Percentiles rank a stretch among this genome's conserved stretches.
phyloP scores from a whole-genome alignment of 2,113 vertebrate genomes.

The Chaenogobius annularis region DNA sequence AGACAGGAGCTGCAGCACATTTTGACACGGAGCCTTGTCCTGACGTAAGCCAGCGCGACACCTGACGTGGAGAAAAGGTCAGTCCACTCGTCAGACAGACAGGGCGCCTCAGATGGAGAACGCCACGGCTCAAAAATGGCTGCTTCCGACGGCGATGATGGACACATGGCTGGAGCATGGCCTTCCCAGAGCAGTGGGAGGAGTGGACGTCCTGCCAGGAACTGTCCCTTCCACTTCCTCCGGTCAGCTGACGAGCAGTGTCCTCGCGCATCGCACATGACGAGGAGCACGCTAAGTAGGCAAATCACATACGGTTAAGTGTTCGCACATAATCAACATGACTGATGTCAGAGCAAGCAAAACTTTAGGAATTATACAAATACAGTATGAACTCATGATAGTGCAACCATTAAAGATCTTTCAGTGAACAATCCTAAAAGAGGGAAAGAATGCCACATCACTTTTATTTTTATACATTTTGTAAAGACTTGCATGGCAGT shows the following conservation, averaged over 20 bases:
- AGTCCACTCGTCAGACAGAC: constrained; percentile 68
- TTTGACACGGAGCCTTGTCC: constrained; percentile 66
- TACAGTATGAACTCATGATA: background rate
- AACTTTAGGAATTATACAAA: constrained; percentile 16
- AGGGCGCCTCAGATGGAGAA: constrained; percentile 66
- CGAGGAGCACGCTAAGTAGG: constrained; percentile 62
- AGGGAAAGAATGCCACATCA: background rate
- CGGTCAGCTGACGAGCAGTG: constrained; percentile 51
- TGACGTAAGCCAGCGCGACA: constrained; percentile 71
- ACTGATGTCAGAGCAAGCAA: constrained; percentile 2
- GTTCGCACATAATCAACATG: constrained; percentile 43
- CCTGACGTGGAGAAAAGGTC: constrained; percentile 77
- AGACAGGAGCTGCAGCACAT: constrained; percentile 64
- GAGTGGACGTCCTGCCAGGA: constrained; percentile 68
- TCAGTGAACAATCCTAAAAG: background rate
- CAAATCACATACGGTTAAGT: constrained; percentile 57
- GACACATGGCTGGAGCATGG: constrained; percentile 75
- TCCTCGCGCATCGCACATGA: constrained; percentile 63
- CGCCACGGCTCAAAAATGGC: constrained; percentile 62
- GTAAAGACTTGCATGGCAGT: no score
- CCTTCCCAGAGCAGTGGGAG: constrained; percentile 76
- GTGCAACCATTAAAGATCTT: background rate
- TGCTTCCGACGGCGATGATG: constrained; percentile 69
- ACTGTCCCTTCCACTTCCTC: constrained; percentile 73
- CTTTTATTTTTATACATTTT: background rate